Percentiles rank a stretch among this genome's conserved stretches.
phyloP scores from a whole-genome alignment of 2,797 vertebrate species.

The Distichodus sexfasciatus region DNA sequence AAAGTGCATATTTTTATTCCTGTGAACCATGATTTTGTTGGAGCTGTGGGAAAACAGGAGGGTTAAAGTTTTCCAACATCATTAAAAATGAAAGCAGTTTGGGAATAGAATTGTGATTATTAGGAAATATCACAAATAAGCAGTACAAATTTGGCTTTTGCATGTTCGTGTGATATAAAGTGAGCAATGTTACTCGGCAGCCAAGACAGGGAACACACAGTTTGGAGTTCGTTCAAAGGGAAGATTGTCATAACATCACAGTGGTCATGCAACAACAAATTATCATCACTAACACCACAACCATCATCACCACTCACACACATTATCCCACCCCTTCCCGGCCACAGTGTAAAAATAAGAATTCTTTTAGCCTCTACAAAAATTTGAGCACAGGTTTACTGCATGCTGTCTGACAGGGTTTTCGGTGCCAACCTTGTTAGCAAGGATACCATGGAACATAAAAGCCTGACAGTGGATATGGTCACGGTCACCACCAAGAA shows the following conservation, averaged over 20 bases:
- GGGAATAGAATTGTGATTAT: too few relatives aligned
- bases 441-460: constrained; percentile 37
- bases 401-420: constrained; percentile 11
- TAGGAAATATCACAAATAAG: too few relatives aligned
- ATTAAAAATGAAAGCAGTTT: too few relatives aligned
- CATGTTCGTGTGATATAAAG: neutral
- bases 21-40: too few relatives aligned
- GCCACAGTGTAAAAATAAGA: constrained; percentile 42
- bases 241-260: constrained; percentile 57
- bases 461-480: constrained; percentile 27
- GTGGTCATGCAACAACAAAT: constrained; percentile 52
- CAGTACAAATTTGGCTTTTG: neutral
- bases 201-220: neutral
- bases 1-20: neutral
- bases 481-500: constrained; percentile 27
- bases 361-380: constrained; percentile 25
- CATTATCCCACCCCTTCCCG: constrained; percentile 16
- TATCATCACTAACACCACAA: constrained; percentile 25
- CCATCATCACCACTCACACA: constrained; percentile 44
- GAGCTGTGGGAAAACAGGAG: too few relatives aligned
- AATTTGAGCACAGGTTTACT: neutral
- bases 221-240: constrained; percentile 9
- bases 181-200: neutral
- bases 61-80: too few relatives aligned
- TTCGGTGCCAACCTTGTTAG: constrained; percentile 25